Base-by-base conservation (phyloP, 2,113 vertebrate species). In the Sander lucioperca region DNA sequence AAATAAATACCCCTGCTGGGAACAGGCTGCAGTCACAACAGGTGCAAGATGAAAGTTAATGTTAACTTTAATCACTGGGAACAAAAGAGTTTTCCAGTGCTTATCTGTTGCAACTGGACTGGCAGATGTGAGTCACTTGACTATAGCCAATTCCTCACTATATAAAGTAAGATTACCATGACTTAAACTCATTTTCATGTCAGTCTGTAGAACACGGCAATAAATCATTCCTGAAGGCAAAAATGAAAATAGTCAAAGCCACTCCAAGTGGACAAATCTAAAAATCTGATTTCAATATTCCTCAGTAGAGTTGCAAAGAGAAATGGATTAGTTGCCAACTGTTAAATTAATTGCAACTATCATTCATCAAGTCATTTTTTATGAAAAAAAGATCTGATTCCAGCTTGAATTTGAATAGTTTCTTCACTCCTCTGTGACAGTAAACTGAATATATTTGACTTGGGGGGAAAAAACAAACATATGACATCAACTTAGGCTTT, bases 21-120 rank as follows among this genome's bases (percentile, higher is more conserved):
- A 75, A 79, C 59, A 64, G 51, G 3, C 6, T 53, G 59, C 50
- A 82, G 73, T 43, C 18, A 64, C 63, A 81, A 87, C 69, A 86
- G 85, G 59, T 88, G 53, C 77, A 70, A 67, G 72, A 86, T 67
- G 54, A 86, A 89, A 79, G 88, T 77, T 59, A 30, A 54, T 27
- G 6, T 8, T 43, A 70, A 47, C 61, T 88, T 77, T 72, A 82
- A 83, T 76, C 70, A 66, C 15, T 53, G 56, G 54, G 70, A 79
- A 80, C 59, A 74, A 80, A 77, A 69, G 36, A 69, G 23, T 61
- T 85, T 72, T 53, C 53, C n/a, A 21, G 16, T 23, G 36, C 39
- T 84, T 82, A 72, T 89, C 82, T 82, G 9, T 57, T 43, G 56
- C 23, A 63, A 70, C 23, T 75, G 53, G 36, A 66, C 74, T 73